Conservation (phyloP, 2,888 invertebrate species). For the Lasioglossum morio region DNA sequence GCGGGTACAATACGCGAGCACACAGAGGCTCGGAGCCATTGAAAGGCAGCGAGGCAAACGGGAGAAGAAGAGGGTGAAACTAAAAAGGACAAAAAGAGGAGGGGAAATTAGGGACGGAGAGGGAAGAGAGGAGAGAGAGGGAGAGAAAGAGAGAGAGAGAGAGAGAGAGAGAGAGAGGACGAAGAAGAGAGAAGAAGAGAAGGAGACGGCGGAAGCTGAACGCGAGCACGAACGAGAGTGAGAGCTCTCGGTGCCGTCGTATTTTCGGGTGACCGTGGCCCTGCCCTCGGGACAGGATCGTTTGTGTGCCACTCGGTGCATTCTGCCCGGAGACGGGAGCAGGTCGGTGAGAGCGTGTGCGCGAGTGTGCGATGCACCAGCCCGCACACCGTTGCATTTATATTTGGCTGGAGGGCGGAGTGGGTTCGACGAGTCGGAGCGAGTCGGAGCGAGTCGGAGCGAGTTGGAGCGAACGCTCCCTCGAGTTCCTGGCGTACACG, state of each 20-base stretch:
- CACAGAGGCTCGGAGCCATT: slow-evolving; percentile 70
- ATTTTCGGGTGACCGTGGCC: slow-evolving; percentile 84
- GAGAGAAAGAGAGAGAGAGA: neutral
- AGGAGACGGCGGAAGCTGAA: slow-evolving; percentile 42
- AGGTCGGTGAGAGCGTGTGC: neutral
- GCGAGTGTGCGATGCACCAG: slow-evolving; percentile 39
- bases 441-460: slow-evolving; percentile 13
- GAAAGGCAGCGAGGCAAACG: slow-evolving; percentile 73
- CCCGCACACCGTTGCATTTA: slow-evolving; percentile 62
- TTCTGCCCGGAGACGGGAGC: slow-evolving; percentile 53
- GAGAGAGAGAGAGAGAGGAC: neutral
- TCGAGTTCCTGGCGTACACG: neutral
- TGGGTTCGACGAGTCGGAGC: slow-evolving; percentile 41
- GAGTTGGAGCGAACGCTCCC: slow-evolving; percentile 3
- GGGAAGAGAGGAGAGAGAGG: neutral
- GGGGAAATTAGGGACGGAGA: slow-evolving; percentile 31
- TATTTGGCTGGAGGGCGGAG: slow-evolving; percentile 69
- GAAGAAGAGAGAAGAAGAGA: slow-evolving; percentile 31
- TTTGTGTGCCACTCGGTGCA: slow-evolving; percentile 75
- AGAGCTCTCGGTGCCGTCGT: slow-evolving; percentile 70
- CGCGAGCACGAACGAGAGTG: slow-evolving; percentile 62
- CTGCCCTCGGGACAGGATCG: slow-evolving; percentile 77
- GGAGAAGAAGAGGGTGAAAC: slow-evolving; percentile 52
- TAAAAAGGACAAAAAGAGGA: slow-evolving; percentile 55
- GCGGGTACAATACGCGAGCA: slow-evolving; percentile 51